Conservation (phyloP, 1,140 invertebrate genomes). For the Bombus impatiens region DNA sequence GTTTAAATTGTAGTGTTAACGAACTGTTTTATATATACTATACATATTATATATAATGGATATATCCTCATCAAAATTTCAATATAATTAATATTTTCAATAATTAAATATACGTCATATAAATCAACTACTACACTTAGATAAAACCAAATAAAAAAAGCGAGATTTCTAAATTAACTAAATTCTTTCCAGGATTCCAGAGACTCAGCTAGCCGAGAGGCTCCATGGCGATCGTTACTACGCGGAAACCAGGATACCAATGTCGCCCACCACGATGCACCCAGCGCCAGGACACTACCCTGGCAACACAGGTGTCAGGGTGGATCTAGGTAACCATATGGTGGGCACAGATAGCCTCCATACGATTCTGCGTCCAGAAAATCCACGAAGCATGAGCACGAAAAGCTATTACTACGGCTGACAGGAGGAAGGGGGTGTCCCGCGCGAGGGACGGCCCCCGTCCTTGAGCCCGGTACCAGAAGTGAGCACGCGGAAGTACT, state of each 20-base stretch:
- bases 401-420: conserved; percentile 86
- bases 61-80: not conserved
- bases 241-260: conserved; percentile 76
- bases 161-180: not conserved
- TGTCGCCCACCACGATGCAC: conserved; percentile 69
- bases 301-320: conserved; percentile 68
- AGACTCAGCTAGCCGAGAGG: conserved; percentile 78
- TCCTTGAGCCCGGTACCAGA: conserved; percentile 79
- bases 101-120: not conserved
- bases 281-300: conserved; percentile 45
- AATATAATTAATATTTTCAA: not conserved
- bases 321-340: conserved; percentile 81
- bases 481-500: conserved; percentile 80
- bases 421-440: conserved; percentile 81
- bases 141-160: not conserved
- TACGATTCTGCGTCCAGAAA: conserved; percentile 78
- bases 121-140: not conserved
- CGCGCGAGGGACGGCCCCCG: conserved; percentile 78
- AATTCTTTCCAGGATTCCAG: conserved; percentile 71
- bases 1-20: not conserved
- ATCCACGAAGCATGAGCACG: conserved; percentile 82
- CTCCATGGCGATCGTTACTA: conserved; percentile 79
- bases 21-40: too few relatives aligned
- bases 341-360: conserved; percentile 80
- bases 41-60: too few relatives aligned